These are phyloP conservation scores for Drosophila erecta DNA, from an alignment of 1,140 invertebrate genomes.

Conservation along the genomic window DNA sequence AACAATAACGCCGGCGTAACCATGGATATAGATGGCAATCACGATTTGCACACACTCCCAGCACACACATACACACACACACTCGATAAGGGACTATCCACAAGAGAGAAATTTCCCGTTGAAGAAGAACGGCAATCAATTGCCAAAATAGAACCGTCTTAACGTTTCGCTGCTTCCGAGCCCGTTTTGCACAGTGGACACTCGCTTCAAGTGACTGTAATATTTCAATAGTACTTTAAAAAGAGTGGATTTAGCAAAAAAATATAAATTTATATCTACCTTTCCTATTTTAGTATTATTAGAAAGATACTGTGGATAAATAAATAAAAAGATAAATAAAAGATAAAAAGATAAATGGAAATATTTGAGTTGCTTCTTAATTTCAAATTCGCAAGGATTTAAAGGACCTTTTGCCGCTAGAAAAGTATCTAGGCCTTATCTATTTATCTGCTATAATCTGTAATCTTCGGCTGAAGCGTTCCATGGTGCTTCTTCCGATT, in stretches of 20 bases:
- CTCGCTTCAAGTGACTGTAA: neutral
- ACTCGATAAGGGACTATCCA: slow-evolving; percentile 3
- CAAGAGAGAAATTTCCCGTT: slow-evolving; percentile 45
- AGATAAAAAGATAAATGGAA: no score
- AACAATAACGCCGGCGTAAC: slow-evolving; percentile 47
- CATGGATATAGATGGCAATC: slow-evolving; percentile 59
- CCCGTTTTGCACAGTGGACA: slow-evolving; percentile 21
- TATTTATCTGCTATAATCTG: no score
- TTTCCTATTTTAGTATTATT: no score
- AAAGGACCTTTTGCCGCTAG: no score
- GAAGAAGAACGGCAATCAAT: slow-evolving; percentile 79
- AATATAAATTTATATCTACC: no score
- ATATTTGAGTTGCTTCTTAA: no score
- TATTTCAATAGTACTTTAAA: neutral
- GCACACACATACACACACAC: slow-evolving; percentile 7
- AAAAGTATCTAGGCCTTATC: no score
- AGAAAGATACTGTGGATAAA: no score
- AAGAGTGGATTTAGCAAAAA: no score
- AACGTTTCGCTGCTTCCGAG: slow-evolving; percentile 59
- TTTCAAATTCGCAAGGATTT: no score
- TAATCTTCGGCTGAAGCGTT: no score
- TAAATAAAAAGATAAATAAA: no score
- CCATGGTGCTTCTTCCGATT: neutral
- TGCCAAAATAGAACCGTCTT: slow-evolving; percentile 77
- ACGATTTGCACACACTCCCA: slow-evolving; percentile 39